Evolutionary conservation across 2,888 invertebrate species (phyloP).

Genomic region (Caenorhabditis japonica): DNA sequence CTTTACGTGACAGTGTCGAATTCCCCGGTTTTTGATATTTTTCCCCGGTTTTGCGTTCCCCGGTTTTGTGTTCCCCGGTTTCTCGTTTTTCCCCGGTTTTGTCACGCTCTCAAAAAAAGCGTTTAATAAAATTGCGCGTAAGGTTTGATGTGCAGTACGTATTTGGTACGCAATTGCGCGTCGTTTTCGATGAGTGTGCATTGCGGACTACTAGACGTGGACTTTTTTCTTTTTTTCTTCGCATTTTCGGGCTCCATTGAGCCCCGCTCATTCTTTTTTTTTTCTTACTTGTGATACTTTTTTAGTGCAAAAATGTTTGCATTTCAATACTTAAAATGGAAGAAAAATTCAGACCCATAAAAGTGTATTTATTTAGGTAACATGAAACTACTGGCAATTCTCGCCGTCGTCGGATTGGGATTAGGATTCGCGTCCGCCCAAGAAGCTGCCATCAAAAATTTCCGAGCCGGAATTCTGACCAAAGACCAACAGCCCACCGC

Average conservation of each 20-base stretch:
- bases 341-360: neutral
- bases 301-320: neutral
- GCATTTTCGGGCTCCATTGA: neutral
- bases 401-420: neutral
- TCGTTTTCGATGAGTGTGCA: neutral
- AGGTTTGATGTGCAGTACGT: constrained; percentile 1
- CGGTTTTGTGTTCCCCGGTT: neutral
- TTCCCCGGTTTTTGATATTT: too few relatives aligned
- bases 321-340: too few relatives aligned
- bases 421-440: constrained; percentile 7
- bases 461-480: constrained; percentile 80
- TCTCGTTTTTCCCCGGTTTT: too few relatives aligned
- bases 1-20: too few relatives aligned
- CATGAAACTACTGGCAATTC: constrained; percentile 27
- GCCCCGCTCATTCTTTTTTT: neutral
- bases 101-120: too few relatives aligned
- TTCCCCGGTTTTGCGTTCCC: neutral
- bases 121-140: constrained; percentile 5
- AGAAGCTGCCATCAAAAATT: constrained; percentile 83
- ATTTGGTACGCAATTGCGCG: too few relatives aligned
- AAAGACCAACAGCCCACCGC: constrained; percentile 72
- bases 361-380: constrained; percentile 9
- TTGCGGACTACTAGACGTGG: constrained; percentile 34
- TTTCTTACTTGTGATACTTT: neutral
- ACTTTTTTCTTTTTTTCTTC: constrained; percentile 10